Percentiles rank a stretch among this genome's conserved stretches.
These are phyloP conservation scores for Sesia apiformis DNA, from an alignment of 2,888 invertebrate species.

Conservation along the genomic window DNA sequence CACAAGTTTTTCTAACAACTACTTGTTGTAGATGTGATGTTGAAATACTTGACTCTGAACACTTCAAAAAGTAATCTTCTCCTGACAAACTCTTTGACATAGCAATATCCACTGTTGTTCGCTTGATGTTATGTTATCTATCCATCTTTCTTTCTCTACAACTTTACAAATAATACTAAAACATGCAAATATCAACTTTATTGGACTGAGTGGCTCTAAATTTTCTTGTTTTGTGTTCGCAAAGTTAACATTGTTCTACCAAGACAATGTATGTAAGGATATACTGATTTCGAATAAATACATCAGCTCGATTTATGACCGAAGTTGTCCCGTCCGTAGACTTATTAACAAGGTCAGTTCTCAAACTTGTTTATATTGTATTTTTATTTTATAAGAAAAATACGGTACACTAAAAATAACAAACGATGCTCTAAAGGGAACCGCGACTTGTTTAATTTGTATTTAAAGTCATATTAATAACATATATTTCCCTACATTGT, in stretches of 20 bases:
- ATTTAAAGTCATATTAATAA: no score
- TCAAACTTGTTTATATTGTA: background rate
- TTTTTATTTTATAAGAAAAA: no score
- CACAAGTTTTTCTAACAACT: background rate
- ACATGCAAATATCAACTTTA: background rate
- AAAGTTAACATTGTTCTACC: background rate
- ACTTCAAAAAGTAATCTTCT: slow-evolving; percentile 18
- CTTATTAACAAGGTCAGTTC: slow-evolving; percentile 2
- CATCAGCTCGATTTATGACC: slow-evolving; percentile 5
- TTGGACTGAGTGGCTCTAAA: background rate
- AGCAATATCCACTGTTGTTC: slow-evolving; percentile 15
- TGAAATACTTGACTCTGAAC: slow-evolving; percentile 4
- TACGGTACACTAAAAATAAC: no score
- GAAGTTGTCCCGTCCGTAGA: slow-evolving; percentile 1
- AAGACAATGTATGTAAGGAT: slow-evolving; percentile 1
- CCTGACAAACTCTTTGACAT: slow-evolving; percentile 16
- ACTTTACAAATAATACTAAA: background rate
- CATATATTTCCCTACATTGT: no score
- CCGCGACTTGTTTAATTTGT: no score
- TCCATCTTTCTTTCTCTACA: background rate
- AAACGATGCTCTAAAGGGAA: no score
- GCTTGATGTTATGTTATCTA: slow-evolving; percentile 5
- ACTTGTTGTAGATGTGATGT: background rate
- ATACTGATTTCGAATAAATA: slow-evolving; percentile 8
- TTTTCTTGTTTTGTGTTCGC: background rate